Evolutionary conservation across 2,888 invertebrate species (phyloP).

Genomic region (Tinea pellionella): DNA sequence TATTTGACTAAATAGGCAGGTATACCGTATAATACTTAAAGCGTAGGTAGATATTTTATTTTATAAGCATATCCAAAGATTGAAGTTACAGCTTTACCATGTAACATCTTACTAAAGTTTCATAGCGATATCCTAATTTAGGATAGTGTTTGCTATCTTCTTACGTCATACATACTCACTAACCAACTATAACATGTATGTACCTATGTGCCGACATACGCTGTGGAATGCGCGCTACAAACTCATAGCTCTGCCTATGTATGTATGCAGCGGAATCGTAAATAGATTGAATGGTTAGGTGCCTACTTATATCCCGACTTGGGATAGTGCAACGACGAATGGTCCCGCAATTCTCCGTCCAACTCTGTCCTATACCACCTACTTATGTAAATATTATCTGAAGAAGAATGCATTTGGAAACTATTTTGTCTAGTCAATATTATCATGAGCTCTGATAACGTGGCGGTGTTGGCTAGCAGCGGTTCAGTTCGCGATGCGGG

Average conservation of each 20-base stretch:
- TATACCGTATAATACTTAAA: no score
- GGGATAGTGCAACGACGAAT: conserved; percentile 35
- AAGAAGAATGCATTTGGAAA: conserved; percentile 62
- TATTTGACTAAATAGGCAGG: no score
- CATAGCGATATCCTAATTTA: conserved; percentile 10
- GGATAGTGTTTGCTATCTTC: conserved; percentile 12
- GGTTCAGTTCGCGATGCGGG: conserved; percentile 64
- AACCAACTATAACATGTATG: conserved; percentile 23
- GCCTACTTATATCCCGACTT: conserved; percentile 39
- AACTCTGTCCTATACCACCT: neutral
- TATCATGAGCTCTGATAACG: conserved; percentile 69
- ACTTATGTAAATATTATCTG: conserved; percentile 16
- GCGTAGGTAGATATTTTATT: no score
- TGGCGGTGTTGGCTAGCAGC: conserved; percentile 50
- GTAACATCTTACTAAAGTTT: conserved; percentile 1
- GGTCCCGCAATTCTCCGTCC: neutral
- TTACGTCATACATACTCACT: conserved; percentile 16
- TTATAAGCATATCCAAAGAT: neutral
- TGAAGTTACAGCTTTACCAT: neutral
- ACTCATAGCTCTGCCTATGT: conserved; percentile 31
- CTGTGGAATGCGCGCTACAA: conserved; percentile 58
- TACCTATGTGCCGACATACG: conserved; percentile 32
- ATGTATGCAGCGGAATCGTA: conserved; percentile 58
- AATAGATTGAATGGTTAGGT: conserved; percentile 66
- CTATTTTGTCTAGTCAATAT: conserved; percentile 35